Percentiles rank a stretch among this genome's conserved stretches.
Evolutionary conservation across 2,113 vertebrate genomes (phyloP).

Genomic region (Pelecanus crispus): DNA sequence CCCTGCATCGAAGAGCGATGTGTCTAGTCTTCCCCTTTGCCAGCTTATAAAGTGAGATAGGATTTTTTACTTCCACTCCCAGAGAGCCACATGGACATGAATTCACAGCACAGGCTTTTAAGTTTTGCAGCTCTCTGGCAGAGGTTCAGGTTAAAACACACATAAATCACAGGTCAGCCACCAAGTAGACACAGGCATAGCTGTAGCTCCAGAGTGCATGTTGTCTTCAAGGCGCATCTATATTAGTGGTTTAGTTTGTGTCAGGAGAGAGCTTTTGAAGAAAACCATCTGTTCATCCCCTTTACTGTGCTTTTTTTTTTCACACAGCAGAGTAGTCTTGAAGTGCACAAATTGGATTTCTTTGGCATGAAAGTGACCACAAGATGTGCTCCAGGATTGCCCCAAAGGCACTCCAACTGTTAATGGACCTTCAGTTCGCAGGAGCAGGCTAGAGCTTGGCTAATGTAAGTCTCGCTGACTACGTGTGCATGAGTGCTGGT

Average conservation of each 20-base stretch:
- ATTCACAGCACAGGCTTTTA: neutral
- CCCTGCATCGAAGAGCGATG: neutral
- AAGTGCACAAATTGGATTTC: neutral
- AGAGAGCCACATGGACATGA: neutral
- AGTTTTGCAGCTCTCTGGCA: neutral
- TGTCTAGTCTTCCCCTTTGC: neutral
- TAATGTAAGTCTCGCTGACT: neutral
- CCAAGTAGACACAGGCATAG: neutral
- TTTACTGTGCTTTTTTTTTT: neutral
- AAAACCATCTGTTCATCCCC: neutral
- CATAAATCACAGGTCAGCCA: neutral
- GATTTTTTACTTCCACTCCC: neutral
- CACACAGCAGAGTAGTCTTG: neutral
- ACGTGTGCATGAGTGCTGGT: neutral
- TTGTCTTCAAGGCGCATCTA: neutral
- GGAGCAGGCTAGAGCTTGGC: neutral
- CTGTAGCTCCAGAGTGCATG: neutral
- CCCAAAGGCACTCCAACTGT: neutral
- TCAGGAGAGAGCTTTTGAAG: neutral
- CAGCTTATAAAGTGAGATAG: neutral
- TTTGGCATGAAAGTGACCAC: neutral
- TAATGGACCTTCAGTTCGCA: neutral
- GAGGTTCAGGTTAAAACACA: neutral
- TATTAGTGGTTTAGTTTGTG: neutral
- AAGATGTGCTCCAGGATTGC: neutral